phyloP scores from a whole-genome alignment of 2,888 invertebrate genomes.

The Thereva unica region DNA sequence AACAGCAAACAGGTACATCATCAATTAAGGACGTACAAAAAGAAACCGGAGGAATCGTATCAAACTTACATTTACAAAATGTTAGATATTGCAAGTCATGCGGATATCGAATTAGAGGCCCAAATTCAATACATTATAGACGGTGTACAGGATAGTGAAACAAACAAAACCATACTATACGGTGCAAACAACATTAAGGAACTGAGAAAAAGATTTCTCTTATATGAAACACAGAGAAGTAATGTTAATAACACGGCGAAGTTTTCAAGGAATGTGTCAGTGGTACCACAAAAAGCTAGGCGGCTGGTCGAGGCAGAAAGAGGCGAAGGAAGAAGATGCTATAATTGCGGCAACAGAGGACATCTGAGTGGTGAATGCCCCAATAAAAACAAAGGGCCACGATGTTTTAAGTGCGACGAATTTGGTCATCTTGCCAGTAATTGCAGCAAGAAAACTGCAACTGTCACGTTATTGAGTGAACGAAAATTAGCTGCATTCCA shows the following conservation, averaged over 20 bases:
- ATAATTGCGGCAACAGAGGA: background rate
- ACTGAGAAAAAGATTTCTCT: background rate
- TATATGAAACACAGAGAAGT: background rate
- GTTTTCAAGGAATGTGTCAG: background rate
- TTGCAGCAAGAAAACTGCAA: background rate
- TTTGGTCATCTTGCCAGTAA: background rate
- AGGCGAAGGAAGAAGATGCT: background rate
- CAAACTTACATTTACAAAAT: conserved; percentile 9
- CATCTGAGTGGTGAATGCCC: background rate
- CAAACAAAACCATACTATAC: conserved; percentile 20
- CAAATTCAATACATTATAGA: conserved; percentile 18
- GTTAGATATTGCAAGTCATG: conserved; percentile 3
- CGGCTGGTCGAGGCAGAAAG: background rate
- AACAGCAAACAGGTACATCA: background rate
- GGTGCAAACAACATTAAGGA: background rate
- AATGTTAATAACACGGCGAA: background rate
- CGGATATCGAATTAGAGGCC: conserved; percentile 3
- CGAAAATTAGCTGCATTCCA: too few species aligned
- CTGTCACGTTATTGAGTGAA: too few species aligned
- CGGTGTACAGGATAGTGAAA: conserved; percentile 4
- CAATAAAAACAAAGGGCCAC: background rate
- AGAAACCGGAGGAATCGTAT: background rate
- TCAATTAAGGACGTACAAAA: conserved; percentile 1
- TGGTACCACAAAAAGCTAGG: too few species aligned
- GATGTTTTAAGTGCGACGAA: background rate